Base-by-base conservation (phyloP, 2,113 vertebrate genomes). In the Promerops cafer region DNA sequence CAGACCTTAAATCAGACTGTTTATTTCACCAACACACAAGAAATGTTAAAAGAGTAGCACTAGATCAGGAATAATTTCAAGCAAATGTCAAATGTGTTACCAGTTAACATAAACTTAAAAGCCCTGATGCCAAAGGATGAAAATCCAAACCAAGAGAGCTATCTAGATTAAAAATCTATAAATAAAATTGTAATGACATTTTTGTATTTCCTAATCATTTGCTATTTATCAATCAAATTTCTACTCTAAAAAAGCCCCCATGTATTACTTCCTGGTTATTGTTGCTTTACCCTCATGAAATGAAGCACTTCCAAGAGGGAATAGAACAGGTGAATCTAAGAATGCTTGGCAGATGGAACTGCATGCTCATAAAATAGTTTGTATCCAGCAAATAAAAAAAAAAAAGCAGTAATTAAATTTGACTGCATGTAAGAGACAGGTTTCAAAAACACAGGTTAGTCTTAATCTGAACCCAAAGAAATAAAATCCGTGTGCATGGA, bases 51-150 rank as follows among this genome's bases (percentile, higher is more conserved):
- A 88, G 33, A 80, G 18, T 20, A 83, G 42, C 33, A 65, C n/a
- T 70, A 74, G 42, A 59, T 84, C 33, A 87, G 56, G 71, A 95
- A 78, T 42, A 59, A 87, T 87, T 87, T 61, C 52, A 89, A 91
- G 33, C 5, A 89, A 64, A 80, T 49, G 27, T 49, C 53, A 65
- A 88, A 69, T 50, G 28, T 26, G 13, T 13, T 78, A 78, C 6
- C 0, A 4, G 39, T 42, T 87, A 84, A 78, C 6, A 52, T 3
- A 63, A 50, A 30, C 30, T 70, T 77, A 81, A 92, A 69, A 87
- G 18, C 33, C 19, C 24, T 64, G 52, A 78, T 27, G 35, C 27
- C 56, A 84, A 87, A 63, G 17, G 11, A 78, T 52, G 31, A 95
- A 80, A 93, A 81, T 59, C 19, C n/a, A 63, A 78, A 24, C 28